Evolutionary conservation across 2,113 vertebrate genomes (phyloP), one percentile per base, ranked within the genome.

Genomic region (Ammodytes marinus): DNA sequence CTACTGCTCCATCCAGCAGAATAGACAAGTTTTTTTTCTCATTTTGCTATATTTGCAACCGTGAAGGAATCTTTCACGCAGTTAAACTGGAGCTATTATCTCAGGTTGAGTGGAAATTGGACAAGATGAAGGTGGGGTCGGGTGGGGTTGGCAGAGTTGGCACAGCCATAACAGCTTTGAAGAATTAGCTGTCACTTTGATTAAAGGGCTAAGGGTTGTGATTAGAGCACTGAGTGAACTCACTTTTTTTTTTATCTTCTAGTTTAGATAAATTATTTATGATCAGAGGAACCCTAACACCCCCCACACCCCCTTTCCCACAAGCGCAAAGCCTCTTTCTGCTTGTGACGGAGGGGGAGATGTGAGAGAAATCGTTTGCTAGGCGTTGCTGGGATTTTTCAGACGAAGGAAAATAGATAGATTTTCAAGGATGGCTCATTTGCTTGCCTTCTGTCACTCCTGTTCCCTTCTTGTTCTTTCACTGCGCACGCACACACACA

Each of bases 231-330:
- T 73, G 65, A 69, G 68, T 74, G 79, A 84, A 76, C 63, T 79
- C 42, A 43, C 77, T 83, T 72, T 74, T 64, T 68, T 50, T 67
- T 66, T 74, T 45, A 75, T 82, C 74, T 64, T 75, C 40, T 67
- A 15, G 40, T 85, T 91, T 85, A 85, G 68, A 91, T 90, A 82
- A 91, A 90, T 87, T 63, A 74, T 87, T 69, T 77, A 84, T 86
- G 77, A 91, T 90, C 76, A 84, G 64, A 85, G 57, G 83, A 86
- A 58, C 68, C 55, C 8, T 19, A 66, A 35, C 49, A 4, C 37
- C 47, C 27, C 9, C 13, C 39, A 27, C 27, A 2, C 5, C 27
- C 55, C 14, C 6, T 42, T 47, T 46, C 45, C 66, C 58, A 61
- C 57, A 35, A 45, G 39, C 63, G 47, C 59, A 72, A 75, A 45